Evolutionary conservation across 2,113 vertebrate genomes (phyloP).

Genomic region (Salvelinus fontinalis): DNA sequence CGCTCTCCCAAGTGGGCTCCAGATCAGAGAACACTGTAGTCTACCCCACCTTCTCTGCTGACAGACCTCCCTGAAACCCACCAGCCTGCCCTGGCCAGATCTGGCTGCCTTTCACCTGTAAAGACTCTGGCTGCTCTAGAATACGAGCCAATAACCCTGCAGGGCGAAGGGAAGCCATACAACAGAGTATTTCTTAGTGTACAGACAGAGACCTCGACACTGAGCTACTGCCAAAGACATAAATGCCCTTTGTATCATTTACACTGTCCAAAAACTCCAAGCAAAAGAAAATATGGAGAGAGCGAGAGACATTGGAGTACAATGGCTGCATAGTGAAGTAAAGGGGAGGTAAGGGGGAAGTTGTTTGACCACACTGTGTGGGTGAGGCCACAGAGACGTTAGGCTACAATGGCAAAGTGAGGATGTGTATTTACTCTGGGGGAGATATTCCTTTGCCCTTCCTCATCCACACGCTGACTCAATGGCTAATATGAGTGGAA

Average conservation of each 20-base stretch:
- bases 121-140: conserved; percentile 21
- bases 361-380: conserved; percentile 54
- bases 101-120: conserved; percentile 56
- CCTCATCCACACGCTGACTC: conserved; percentile 34
- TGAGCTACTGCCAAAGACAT: conserved; percentile 44
- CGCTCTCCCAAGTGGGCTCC: conserved; percentile 41
- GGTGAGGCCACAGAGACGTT: conserved; percentile 32
- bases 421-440: conserved; percentile 58
- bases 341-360: conserved; percentile 52
- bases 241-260: conserved; percentile 51
- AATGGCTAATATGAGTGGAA: conserved; percentile 44
- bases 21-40: conserved; percentile 47
- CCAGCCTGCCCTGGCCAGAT: background rate
- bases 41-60: conserved; percentile 60
- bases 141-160: conserved; percentile 41
- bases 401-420: conserved; percentile 27
- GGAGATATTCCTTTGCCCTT: conserved; percentile 27
- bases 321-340: conserved; percentile 51
- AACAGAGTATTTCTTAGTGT: conserved; percentile 49
- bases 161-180: conserved; percentile 41
- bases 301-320: conserved; percentile 35
- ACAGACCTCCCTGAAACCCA: conserved; percentile 65
- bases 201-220: conserved; percentile 42
- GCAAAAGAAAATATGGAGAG: conserved; percentile 32
- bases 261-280: conserved; percentile 28